A percentile compares a stretch with the other conserved stretches of the same genome.
Conservation (phyloP, 35 echinoderm and acorn worm species). For the Ptychodera flava region DNA sequence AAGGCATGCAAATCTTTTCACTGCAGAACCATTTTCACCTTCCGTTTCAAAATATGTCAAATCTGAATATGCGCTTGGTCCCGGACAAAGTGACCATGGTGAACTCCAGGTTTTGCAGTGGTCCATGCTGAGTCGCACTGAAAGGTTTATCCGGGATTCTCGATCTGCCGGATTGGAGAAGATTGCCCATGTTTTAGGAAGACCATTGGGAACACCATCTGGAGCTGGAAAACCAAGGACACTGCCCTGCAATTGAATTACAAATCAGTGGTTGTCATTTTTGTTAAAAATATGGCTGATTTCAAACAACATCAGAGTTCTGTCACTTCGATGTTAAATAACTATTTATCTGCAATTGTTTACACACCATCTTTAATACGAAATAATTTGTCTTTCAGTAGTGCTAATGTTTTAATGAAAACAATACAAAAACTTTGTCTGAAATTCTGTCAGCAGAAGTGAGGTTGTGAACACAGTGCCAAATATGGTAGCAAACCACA, state of each 20-base stretch:
- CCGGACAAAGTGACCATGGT: constrained; percentile 49
- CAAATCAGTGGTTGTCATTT: no score
- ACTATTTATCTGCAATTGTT: no score
- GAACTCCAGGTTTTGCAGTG: constrained; percentile 69
- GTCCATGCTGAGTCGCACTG: constrained; percentile 73
- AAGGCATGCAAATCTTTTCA: constrained; percentile 21
- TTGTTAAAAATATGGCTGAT: no score
- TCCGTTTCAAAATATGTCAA: constrained; percentile 48
- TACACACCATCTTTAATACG: no score
- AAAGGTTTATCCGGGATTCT: constrained; percentile 57
- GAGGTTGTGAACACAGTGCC: no score
- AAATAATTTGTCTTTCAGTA: no score
- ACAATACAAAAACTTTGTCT: no score
- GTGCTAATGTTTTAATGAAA: no score
- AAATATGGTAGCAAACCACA: no score
- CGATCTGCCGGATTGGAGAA: constrained; percentile 84
- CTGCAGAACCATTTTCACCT: background rate
- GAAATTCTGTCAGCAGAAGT: no score
- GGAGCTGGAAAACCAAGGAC: constrained; percentile 74
- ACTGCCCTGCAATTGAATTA: constrained; percentile 64
- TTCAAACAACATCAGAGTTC: no score
- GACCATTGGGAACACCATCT: constrained; percentile 16
- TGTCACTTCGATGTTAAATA: no score
- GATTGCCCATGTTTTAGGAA: constrained; percentile 46
- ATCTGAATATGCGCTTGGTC: constrained; percentile 87